Conservation (phyloP, 2,113 vertebrate species). For the Grammomys surdaster region DNA sequence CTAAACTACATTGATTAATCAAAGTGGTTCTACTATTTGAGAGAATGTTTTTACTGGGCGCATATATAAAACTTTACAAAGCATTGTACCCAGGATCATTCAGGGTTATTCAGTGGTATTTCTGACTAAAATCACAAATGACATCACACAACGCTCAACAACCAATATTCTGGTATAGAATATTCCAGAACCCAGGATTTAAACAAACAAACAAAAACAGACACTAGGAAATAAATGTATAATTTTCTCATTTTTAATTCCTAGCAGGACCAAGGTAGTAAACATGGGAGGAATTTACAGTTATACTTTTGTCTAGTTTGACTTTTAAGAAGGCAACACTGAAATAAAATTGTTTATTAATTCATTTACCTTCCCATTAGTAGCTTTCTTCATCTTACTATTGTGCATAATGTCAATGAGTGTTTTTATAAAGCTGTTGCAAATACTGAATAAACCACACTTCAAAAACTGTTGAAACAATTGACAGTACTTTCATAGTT, state of each 20-base stretch:
- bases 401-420: not conserved
- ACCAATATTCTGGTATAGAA: not conserved
- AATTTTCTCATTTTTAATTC: slow-evolving; percentile 49
- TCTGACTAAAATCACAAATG: slow-evolving; percentile 27
- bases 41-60: not conserved
- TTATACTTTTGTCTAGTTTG: not conserved
- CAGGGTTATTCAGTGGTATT: not conserved
- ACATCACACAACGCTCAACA: not conserved
- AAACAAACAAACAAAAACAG: not conserved
- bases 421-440: not conserved
- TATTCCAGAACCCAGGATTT: not conserved
- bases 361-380: not conserved
- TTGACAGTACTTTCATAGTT: not conserved
- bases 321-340: not conserved
- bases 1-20: not conserved
- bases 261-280: not conserved
- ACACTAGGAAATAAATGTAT: not conserved
- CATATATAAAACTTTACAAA: not conserved
- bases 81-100: not conserved
- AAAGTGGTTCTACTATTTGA: slow-evolving; percentile 17
- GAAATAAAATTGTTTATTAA: not conserved
- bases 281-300: not conserved
- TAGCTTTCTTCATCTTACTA: not conserved
- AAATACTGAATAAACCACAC: not conserved
- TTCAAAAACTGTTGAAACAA: not conserved